phyloP scores from a whole-genome alignment of 2,113 vertebrate genomes.

The Prolemur simus region DNA sequence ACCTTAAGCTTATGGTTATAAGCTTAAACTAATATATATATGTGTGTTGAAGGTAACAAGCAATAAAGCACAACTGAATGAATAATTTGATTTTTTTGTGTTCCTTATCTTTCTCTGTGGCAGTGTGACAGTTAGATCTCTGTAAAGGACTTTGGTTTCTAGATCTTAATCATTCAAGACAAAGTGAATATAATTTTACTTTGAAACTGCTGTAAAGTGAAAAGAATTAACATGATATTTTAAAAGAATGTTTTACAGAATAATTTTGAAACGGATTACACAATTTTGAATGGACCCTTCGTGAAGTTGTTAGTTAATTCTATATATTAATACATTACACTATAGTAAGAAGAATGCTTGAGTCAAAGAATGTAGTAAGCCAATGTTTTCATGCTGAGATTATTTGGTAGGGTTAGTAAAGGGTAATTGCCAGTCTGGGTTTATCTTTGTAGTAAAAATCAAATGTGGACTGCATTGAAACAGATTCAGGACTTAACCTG shows the following conservation, averaged over 20 bases:
- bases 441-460: conserved; percentile 57
- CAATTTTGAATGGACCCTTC: not conserved
- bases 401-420: conserved; percentile 49
- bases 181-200: conserved; percentile 39
- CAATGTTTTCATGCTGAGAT: conserved; percentile 28
- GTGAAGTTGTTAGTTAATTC: conserved; percentile 45
- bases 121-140: not conserved
- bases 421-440: conserved; percentile 50
- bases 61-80: not conserved
- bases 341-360: not conserved
- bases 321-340: not conserved
- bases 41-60: not conserved
- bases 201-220: not conserved
- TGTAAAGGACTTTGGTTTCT: conserved; percentile 1
- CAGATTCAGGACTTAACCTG: conserved; percentile 32
- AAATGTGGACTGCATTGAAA: not conserved
- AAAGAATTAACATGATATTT: conserved; percentile 2
- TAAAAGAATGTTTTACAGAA: not conserved
- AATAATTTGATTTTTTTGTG: not conserved
- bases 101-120: not conserved
- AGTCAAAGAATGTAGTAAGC: too few species aligned
- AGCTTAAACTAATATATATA: not conserved
- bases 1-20: not conserved
- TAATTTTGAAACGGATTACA: conserved; percentile 22
- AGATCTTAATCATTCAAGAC: not conserved